Percentiles rank a stretch among this genome's conserved stretches.
Conservation (phyloP, 2,113 vertebrate genomes). For the Brevimyrus niger region DNA sequence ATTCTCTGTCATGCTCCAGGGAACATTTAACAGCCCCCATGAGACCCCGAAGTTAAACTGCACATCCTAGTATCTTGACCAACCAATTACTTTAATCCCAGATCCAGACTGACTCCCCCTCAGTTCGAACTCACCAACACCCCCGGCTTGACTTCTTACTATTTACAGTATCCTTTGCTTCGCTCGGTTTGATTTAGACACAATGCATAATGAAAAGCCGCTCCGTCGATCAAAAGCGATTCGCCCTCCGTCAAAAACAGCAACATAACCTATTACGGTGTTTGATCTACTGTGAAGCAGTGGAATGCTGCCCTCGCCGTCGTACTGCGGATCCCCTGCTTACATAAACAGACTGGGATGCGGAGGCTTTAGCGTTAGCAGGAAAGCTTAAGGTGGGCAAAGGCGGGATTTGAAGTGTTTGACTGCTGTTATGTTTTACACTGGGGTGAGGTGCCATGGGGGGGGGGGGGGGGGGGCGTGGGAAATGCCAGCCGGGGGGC, state of each 20-base stretch:
- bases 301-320: background rate
- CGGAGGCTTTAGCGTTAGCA: background rate
- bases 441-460: background rate
- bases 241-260: conserved; percentile 2
- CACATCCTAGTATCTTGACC: conserved; percentile 10
- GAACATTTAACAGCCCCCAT: conserved; percentile 7
- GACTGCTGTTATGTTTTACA: background rate
- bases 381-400: conserved; percentile 4
- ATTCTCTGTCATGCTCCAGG: background rate
- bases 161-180: background rate
- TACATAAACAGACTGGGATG: conserved; percentile 10
- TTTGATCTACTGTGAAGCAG: conserved; percentile 10
- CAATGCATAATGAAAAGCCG: conserved; percentile 10
- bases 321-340: background rate
- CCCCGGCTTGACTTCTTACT: background rate
- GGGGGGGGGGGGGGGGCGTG: background rate
- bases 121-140: background rate
- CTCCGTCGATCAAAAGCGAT: conserved; percentile 9
- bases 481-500: too few species aligned
- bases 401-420: background rate
- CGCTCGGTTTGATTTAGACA: conserved; percentile 1
- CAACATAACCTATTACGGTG: conserved; percentile 13
- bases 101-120: background rate
- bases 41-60: background rate
- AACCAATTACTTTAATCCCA: conserved; percentile 23